Evolutionary conservation across 2,888 invertebrate species (phyloP).

Genomic region (Sicus ferrugineus): DNA sequence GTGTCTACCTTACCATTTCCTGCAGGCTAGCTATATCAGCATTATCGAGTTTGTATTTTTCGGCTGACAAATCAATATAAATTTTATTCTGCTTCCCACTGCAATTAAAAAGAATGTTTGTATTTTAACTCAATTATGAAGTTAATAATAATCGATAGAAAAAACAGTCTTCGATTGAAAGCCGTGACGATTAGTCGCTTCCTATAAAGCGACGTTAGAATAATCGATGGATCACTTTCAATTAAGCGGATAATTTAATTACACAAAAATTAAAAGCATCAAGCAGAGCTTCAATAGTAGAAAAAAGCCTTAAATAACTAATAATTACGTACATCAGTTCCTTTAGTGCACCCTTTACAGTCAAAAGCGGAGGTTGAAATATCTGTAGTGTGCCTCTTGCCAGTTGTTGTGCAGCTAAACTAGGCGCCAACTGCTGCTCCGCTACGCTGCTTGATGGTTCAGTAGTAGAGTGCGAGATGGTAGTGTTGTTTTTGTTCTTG

Average conservation of each 20-base stretch:
- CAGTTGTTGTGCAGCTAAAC: constrained; percentile 52
- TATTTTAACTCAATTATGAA: not conserved
- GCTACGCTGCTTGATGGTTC: not conserved
- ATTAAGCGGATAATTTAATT: too few species aligned
- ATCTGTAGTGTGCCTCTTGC: constrained; percentile 55
- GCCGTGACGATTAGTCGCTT: too few species aligned
- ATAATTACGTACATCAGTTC: constrained; percentile 54
- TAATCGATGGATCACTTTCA: too few species aligned
- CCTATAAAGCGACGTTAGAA: too few species aligned
- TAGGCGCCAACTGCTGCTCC: constrained; percentile 34
- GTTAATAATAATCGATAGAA: not conserved
- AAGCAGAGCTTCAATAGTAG: too few species aligned
- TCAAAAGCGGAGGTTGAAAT: constrained; percentile 55
- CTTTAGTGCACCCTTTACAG: constrained; percentile 54
- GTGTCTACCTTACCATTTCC: constrained; percentile 62
- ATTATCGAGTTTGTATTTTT: constrained; percentile 59
- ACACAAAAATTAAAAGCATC: too few species aligned
- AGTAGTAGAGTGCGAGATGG: not conserved
- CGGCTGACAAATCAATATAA: constrained; percentile 59
- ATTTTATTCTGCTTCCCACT: constrained; percentile 62
- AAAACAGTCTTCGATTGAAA: too few species aligned
- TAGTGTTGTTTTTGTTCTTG: not conserved
- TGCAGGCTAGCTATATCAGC: constrained; percentile 54
- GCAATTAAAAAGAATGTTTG: constrained; percentile 16
- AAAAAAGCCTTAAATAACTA: not conserved